A percentile compares a stretch with the other conserved stretches of the same genome.
Evolutionary conservation across 2,113 vertebrate species (phyloP).

Genomic region (Odocoileus hemionus): DNA sequence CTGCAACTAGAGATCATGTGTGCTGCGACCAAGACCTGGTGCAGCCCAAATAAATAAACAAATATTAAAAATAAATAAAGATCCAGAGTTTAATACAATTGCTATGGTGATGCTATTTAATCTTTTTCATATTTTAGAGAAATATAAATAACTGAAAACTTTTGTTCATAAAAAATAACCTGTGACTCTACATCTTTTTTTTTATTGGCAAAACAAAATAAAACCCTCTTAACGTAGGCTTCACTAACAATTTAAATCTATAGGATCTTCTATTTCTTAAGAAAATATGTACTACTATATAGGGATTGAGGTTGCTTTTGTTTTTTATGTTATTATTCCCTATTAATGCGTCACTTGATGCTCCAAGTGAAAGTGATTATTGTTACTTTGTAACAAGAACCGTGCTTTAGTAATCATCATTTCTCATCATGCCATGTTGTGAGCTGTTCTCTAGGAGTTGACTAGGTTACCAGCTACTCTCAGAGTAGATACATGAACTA

Average conservation of each 20-base stretch:
- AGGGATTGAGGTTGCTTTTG: background rate
- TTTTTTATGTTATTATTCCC: background rate
- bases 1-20: background rate
- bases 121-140: background rate
- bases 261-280: background rate
- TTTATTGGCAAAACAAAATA: background rate
- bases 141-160: background rate
- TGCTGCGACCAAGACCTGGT: background rate
- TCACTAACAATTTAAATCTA: background rate
- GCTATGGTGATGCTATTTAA: background rate
- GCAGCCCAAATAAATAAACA: background rate
- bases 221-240: background rate
- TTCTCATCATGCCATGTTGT: background rate
- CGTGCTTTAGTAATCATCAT: background rate
- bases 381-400: background rate
- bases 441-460: background rate
- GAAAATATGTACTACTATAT: background rate
- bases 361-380: background rate
- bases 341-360: background rate
- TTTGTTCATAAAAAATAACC: background rate
- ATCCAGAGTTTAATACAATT: background rate
- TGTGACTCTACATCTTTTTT: background rate
- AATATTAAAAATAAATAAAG: background rate
- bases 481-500: background rate
- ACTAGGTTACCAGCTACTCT: background rate